Conservation (phyloP, 2,113 vertebrate species). For the Phyllostomus hastatus region DNA sequence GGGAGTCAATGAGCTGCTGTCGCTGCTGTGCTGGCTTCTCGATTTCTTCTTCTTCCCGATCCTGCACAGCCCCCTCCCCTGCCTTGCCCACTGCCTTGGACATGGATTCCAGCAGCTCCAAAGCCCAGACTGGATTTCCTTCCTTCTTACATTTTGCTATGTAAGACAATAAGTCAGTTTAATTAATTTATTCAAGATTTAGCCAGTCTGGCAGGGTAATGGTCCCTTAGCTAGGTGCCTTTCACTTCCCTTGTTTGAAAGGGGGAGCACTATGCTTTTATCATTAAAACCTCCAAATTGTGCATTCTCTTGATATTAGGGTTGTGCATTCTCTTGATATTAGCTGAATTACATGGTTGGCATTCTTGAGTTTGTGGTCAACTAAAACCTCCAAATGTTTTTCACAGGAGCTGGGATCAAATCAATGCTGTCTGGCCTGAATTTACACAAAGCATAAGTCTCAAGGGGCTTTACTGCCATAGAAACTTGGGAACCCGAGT, state of each 20-base stretch:
- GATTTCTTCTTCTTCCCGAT: constrained; percentile 72
- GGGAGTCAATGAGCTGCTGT: constrained; percentile 74
- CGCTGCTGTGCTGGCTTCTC: constrained; percentile 47
- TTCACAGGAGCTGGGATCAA: background rate
- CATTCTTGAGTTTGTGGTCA: background rate
- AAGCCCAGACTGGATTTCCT: background rate
- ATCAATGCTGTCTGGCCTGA: background rate
- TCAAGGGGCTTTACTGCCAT: background rate
- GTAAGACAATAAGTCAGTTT: background rate
- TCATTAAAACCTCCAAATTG: background rate
- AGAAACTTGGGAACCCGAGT: background rate
- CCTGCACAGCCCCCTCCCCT: background rate
- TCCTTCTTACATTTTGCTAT: background rate
- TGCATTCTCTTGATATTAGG: background rate
- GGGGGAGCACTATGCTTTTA: background rate
- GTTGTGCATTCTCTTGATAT: background rate
- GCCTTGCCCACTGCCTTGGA: background rate
- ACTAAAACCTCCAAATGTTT: background rate
- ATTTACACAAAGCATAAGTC: background rate
- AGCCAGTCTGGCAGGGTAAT: background rate
- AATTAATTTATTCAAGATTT: background rate
- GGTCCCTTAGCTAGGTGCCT: background rate
- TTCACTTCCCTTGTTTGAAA: background rate
- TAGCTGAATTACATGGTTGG: background rate
- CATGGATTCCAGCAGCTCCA: background rate